These are phyloP conservation scores for Molorchus minor DNA, from an alignment of 2,888 invertebrate species.

Conservation along the genomic window DNA sequence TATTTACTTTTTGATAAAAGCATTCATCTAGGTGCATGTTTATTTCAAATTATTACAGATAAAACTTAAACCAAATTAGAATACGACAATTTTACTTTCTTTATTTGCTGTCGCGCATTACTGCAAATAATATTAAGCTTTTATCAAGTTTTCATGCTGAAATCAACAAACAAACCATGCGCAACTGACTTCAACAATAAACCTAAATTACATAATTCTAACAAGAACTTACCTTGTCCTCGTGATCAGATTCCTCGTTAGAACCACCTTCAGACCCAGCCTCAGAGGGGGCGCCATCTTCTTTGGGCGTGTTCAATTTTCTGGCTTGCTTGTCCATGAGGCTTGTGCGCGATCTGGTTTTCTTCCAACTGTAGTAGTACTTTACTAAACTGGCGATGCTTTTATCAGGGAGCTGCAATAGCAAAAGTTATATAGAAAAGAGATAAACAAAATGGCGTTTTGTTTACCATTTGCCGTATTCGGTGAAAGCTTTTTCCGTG, in stretches of 20 bases:
- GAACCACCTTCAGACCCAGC: slow-evolving; percentile 85
- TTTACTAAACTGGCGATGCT: slow-evolving; percentile 95
- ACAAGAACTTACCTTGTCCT: slow-evolving; percentile 80
- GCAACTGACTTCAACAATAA: slow-evolving; percentile 11
- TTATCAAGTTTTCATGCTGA: slow-evolving; percentile 22
- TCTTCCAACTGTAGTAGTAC: slow-evolving; percentile 99
- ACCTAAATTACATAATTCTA: slow-evolving; percentile 1
- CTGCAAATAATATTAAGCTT: slow-evolving; percentile 20
- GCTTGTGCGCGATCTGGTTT: slow-evolving; percentile 89
- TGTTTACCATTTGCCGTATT: slow-evolving; percentile 93
- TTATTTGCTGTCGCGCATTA: slow-evolving; percentile 11
- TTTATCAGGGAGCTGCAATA: slow-evolving; percentile 90
- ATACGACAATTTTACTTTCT: slow-evolving; percentile 5
- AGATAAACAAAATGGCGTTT: neutral
- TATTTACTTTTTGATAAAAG: no score
- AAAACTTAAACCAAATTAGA: no score
- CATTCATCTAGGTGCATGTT: no score
- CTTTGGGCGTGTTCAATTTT: slow-evolving; percentile 73
- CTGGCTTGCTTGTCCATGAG: slow-evolving; percentile 89
- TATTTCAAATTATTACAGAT: no score
- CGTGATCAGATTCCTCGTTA: slow-evolving; percentile 87
- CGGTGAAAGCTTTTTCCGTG: slow-evolving; percentile 98
- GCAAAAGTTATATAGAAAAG: neutral
- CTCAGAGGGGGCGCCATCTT: slow-evolving; percentile 75
- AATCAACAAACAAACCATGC: slow-evolving; percentile 18